Conservation (phyloP, 2,888 invertebrate species). For the Parnassius smintheus region DNA sequence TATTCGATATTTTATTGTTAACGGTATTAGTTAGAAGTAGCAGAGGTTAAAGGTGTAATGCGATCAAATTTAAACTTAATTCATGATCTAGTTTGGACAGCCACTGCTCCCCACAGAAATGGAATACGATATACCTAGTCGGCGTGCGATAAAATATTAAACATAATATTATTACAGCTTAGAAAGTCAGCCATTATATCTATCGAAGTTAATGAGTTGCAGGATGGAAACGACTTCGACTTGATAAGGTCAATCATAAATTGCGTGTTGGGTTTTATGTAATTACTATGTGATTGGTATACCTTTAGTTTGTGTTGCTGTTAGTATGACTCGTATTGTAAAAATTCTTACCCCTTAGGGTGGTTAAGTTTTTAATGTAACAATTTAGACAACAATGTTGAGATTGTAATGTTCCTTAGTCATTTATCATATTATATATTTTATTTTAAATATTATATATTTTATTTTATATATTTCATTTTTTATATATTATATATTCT, state of each 20-base stretch:
- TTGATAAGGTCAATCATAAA: conserved; percentile 52
- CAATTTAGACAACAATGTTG: too few species aligned
- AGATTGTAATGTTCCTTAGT: too few species aligned
- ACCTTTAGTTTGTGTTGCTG: neutral
- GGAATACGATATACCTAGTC: conserved; percentile 16
- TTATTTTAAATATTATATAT: too few species aligned
- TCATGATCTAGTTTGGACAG: conserved; percentile 18
- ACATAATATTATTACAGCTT: conserved; percentile 39
- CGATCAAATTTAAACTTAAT: conserved; percentile 22
- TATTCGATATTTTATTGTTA: conserved; percentile 9
- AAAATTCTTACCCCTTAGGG: too few species aligned
- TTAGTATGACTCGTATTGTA: too few species aligned
- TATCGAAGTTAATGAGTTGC: conserved; percentile 41
- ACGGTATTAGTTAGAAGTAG: conserved; percentile 16
- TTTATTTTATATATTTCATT: too few species aligned
- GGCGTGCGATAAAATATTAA: conserved; percentile 31
- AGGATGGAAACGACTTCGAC: conserved; percentile 26
- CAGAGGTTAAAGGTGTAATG: conserved; percentile 22
- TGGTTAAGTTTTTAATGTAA: too few species aligned
- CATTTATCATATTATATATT: too few species aligned
- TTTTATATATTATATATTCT: too few species aligned
- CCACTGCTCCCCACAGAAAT: conserved; percentile 13
- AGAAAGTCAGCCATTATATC: conserved; percentile 45
- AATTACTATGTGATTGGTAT: conserved; percentile 14
- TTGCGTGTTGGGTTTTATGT: conserved; percentile 45